Evolutionary conservation across 35 echinoderm and acorn worm species (phyloP), one percentile per base, ranked within the genome.

Genomic region (Antedon bifida): DNA sequence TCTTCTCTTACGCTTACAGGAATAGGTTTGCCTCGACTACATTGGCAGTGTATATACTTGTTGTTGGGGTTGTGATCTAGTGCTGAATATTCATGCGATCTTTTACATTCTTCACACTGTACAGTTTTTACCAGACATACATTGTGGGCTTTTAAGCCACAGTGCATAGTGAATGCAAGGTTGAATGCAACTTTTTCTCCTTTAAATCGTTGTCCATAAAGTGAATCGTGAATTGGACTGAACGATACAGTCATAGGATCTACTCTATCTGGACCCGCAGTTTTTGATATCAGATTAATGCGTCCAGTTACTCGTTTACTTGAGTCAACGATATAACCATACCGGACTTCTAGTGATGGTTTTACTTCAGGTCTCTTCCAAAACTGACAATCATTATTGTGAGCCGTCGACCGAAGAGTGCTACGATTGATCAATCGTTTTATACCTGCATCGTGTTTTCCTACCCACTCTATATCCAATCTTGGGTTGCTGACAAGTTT

Each of bases 401-500:
- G 4, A 14, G 38, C 38, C 23, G 9, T 64, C 10, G 9, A 21
- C 51, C 26, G 9, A 1, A 64, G 19, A 12, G 51, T 64, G 1
- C 26, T 64, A 26, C 23, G 51, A 64, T 64, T 26, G 26, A 64
- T 11, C 23, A 64, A 64, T 12, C 51, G 51, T 16, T 64, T 21
- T 16, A 64, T 64, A 2, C 51, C 51, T 82, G 35, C 7, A 30
- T 51, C 26, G 8, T 82, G 30, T 0, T 36, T 30, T 28, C 55
- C 82, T 0, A 84, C 30, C 82, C 82, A 84, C 26, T 84, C 82
- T 34, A 45, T 1, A 73, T 33, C 35, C 16, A 74, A 0, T 19
- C 82, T 30, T 84, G 82, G 82, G n/a, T 36, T 84, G n/a, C 82
- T 76, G n/a, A 74, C 51, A 17, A 84, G 34, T 1, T 34, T 45